phyloP scores from a whole-genome alignment of 2,888 invertebrate genomes.

The Thecophora atra region DNA sequence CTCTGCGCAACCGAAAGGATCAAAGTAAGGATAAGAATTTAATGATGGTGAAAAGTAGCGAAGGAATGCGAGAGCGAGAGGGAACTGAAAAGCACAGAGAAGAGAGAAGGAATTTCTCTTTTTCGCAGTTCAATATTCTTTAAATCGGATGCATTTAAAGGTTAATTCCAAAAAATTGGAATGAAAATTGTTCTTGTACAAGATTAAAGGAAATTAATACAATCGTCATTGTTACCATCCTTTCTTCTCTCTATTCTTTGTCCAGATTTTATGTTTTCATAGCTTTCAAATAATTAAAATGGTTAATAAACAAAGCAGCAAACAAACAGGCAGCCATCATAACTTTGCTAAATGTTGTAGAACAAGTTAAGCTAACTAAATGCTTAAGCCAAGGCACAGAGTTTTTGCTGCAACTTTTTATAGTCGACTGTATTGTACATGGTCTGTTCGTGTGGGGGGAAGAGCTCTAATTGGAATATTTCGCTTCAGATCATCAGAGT shows the following conservation, averaged over 20 bases:
- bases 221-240: neutral
- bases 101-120: too few species aligned
- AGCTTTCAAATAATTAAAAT: neutral
- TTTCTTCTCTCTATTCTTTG: neutral
- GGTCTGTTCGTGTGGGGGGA: constrained; percentile 9
- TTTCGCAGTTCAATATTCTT: too few species aligned
- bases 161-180: too few species aligned
- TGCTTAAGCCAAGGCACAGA: neutral
- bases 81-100: too few species aligned
- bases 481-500: constrained; percentile 2
- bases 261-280: neutral
- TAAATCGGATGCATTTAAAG: too few species aligned
- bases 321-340: neutral
- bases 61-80: too few species aligned
- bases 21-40: constrained; percentile 6
- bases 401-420: neutral
- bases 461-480: constrained; percentile 10
- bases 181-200: too few species aligned
- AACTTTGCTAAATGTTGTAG: too few species aligned
- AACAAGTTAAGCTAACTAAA: neutral
- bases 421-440: neutral
- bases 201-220: too few species aligned
- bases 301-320: constrained; percentile 7
- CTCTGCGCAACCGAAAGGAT: neutral
- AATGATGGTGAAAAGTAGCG: neutral